Conservation (phyloP, 2,113 vertebrate species). For the Osmerus mordax region DNA sequence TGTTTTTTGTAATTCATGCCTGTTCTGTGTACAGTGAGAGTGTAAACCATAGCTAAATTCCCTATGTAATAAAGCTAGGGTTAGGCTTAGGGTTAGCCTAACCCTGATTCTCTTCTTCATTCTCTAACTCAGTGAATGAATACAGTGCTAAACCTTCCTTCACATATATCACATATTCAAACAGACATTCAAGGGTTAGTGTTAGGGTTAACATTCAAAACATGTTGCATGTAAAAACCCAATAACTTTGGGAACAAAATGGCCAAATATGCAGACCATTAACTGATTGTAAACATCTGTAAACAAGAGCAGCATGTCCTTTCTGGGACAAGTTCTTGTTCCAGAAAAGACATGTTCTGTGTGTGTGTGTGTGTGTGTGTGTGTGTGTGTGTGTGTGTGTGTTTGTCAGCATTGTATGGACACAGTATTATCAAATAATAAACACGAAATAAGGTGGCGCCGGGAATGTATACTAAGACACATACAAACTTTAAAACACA, state of each 20-base stretch:
- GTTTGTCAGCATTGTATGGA: neutral
- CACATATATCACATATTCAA: too few species aligned
- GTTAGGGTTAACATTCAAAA: too few species aligned
- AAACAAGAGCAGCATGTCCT: constrained; percentile 1
- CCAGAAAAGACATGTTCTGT: neutral
- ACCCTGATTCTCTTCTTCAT: too few species aligned
- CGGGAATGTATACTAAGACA: neutral
- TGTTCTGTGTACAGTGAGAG: too few species aligned
- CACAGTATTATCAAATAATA: neutral
- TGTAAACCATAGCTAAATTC: too few species aligned
- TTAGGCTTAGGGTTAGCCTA: too few species aligned
- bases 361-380: neutral
- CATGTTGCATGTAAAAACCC: neutral
- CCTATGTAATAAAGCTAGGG: too few species aligned
- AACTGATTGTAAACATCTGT: neutral
- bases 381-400: neutral
- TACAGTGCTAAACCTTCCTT: too few species aligned
- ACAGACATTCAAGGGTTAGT: neutral
- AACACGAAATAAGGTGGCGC: neutral
- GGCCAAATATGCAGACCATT: neutral
- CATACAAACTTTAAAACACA: neutral
- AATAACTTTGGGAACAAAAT: too few species aligned
- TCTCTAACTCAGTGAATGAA: too few species aligned
- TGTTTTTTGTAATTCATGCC: too few species aligned
- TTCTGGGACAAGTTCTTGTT: neutral